Base-by-base conservation (phyloP, 2,113 vertebrate species). In the Sceloporus tristichus region DNA sequence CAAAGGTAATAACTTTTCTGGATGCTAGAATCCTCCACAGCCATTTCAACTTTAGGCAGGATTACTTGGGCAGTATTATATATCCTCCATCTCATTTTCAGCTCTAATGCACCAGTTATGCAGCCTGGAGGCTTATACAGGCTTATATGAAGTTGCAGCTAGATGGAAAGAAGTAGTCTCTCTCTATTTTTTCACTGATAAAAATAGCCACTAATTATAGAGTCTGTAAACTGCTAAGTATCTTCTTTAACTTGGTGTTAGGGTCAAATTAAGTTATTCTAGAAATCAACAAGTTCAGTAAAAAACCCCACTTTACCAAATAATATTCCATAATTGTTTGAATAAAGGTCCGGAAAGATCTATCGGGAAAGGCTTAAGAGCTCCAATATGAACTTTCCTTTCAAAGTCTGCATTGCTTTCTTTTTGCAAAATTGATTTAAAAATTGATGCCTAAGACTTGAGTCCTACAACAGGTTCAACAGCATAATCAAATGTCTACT, bases 131-230 rank as follows among this genome's bases (percentile, higher is more conserved):
- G 95, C 95, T 97, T 97, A 96, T 93, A 93, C 92, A 94, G 84
- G 92, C 96, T 97, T 96, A 96, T 95, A 94, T 62, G 95, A 94
- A 96, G 95, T 94, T 96, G 92, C 91, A 89, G 95, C 94, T 91
- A 95, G 92, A 93, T 96, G 91, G 93, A 96, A 96, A 93, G 92
- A 96, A 91, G 91, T 92, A 89, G 92, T 95, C 95, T 48, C 48
- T 48, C 48, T 97, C 95, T 96, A 96, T 94, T 94, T 92, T 94
- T 92, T 95, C 92, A 92, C 94, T 93, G 94, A 96, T 96, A 96
- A 97, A 96, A 97, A 96, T 95, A 96, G 94, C 93, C 94, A 96
- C 96, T 97, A 97, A 97, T 97, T 96, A 96, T 95, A 90, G 91
- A 95, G 92, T 94, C 94, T 96, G 91, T 96, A 96, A 97, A 96